Base-by-base conservation (phyloP, 2,113 vertebrate species). In the Clarias magur region DNA sequence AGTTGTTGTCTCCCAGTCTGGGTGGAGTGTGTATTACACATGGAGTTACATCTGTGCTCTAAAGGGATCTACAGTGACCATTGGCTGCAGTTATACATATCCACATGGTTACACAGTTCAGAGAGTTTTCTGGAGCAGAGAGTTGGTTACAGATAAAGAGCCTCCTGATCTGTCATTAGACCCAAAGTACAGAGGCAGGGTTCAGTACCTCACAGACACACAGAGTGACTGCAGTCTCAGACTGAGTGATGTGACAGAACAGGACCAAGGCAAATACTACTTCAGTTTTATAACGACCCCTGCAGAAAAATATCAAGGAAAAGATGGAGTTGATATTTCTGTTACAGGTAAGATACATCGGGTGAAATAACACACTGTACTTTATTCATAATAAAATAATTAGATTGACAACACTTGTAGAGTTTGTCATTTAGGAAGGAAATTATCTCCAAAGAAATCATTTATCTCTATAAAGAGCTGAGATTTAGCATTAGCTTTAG, bases 271-370 rank as follows among this genome's bases (percentile, higher is more conserved):
- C 53, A 70, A 54, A n/a, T 88, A 88, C 57, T 60, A 70, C 73
- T 70, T 54, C 73, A 70, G 53, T 57, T 88, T 84, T 34, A 60
- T 8, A 53, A 84, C 34, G 0, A n/a, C 25, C 34, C 1, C 27
- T 76, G 23, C 0, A 2, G 30, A 54, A 48, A 12, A 1, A 56
- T 79, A 38, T 62, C 63, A 75, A 1, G 82, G 53, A 1, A 0
- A 21, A 38, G 23, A 48, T 82, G 80, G 70, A 70, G 73, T 21
- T 68, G 23, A 9, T 48, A 60, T 88, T 17, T 53, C 23, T 0
- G 81, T 87, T 34, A 83, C 86, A 84, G 86, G 82, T 88, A 19
- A 81, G 59, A 3, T 81, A 27, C 54, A 59, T 62, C 16, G 38
- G 30, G 10, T 27, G 12, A 56, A 68, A n/a, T 10, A 12, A n/a